Evolutionary conservation across 2,797 vertebrate genomes (phyloP).

Genomic region (Gymnothorax reevesii): DNA sequence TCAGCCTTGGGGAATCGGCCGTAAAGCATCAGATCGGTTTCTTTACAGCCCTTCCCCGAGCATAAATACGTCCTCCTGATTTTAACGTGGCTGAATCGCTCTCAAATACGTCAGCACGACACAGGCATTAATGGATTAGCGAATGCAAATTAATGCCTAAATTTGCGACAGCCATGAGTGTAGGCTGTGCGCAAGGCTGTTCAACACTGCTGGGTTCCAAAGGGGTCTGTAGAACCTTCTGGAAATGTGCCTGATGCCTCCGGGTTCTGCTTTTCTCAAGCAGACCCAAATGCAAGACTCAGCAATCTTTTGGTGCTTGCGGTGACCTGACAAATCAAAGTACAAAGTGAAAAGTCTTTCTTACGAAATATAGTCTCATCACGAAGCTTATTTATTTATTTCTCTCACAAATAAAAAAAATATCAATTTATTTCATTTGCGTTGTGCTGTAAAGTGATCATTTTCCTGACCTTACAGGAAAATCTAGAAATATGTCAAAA

Average conservation of each 20-base stretch:
- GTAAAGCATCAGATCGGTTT: conserved; percentile 67
- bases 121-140: not conserved
- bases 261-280: not conserved
- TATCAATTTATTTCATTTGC: too few species aligned
- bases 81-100: conserved; percentile 70
- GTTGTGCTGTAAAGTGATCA: too few species aligned
- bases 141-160: not conserved
- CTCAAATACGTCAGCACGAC: conserved; percentile 59
- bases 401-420: too few species aligned
- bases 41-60: conserved; percentile 71
- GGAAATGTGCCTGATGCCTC: not conserved
- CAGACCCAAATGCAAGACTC: too few species aligned
- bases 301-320: too few species aligned
- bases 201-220: not conserved
- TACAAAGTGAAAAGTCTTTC: too few species aligned
- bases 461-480: too few species aligned
- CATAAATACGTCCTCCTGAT: conserved; percentile 78
- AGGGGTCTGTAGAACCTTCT: not conserved
- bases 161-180: not conserved
- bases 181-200: not conserved
- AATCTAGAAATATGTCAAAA: too few species aligned
- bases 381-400: too few species aligned
- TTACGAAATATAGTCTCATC: too few species aligned
- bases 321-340: too few species aligned
- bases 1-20: not conserved